Evolutionary conservation across 1,140 invertebrate genomes (phyloP).

Genomic region (Rhagoletis pomonella): DNA sequence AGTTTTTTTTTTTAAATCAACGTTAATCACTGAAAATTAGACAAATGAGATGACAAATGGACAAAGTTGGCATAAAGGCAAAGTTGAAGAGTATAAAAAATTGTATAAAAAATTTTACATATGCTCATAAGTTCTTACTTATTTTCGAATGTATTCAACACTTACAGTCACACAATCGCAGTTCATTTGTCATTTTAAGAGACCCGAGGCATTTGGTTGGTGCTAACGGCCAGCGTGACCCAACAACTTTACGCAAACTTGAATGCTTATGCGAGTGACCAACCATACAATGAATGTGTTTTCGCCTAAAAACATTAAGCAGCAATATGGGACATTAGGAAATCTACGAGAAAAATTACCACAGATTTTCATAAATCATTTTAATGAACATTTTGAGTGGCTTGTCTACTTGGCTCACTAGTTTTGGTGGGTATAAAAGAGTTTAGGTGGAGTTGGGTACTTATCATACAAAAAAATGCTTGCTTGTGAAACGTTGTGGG

Average conservation of each 20-base stretch:
- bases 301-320: background rate
- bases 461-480: too few species aligned
- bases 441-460: too few species aligned
- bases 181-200: conserved; percentile 30
- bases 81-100: background rate
- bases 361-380: conserved; percentile 50
- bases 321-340: conserved; percentile 2
- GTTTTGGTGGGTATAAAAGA: background rate
- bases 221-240: background rate
- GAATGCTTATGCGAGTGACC: background rate
- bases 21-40: background rate
- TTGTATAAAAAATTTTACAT: background rate
- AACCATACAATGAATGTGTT: background rate
- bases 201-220: background rate
- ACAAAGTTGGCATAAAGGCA: background rate
- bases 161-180: background rate
- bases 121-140: background rate
- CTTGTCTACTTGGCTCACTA: background rate
- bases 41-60: conserved; percentile 6
- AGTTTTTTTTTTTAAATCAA: background rate
- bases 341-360: conserved; percentile 38
- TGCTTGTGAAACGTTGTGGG: too few species aligned
- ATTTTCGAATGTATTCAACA: background rate
- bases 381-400: conserved; percentile 1
- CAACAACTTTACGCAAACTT: background rate